Base-by-base conservation (phyloP, 1,140 invertebrate species). In the Megalopta genalis region DNA sequence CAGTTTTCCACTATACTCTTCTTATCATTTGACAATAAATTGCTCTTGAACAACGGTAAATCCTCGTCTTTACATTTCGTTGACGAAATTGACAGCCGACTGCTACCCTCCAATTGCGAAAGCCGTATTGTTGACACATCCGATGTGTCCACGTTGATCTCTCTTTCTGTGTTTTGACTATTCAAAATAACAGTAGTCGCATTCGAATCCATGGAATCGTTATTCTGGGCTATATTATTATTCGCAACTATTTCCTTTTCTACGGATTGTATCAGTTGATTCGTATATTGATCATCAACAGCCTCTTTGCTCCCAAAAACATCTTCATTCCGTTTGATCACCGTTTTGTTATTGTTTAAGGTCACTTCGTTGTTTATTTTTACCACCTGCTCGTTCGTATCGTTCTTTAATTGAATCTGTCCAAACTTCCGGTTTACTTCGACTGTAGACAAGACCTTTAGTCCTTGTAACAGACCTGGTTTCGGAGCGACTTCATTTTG, bases 401-500 rank as follows among this genome's bases (percentile, higher is more conserved):
- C 68, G 12, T 57, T 62, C 3, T 77, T 79, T 10, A 87, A 59
- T 54, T 84, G 66, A 64, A 87, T 49, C 60, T 88, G 82, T 14
- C 84, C 25, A 25, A 75, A 74, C 25, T 88, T 89, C 1, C 21
- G 52, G 71, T 87, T 89, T 21, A 89, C 81, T 59, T 89, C 84
- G 2, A 88, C 83, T 32, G 39, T 84, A 0, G 81, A 85, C 21
- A 89, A 82, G 23, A 86, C 39, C 67, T 75, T 89, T 23, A 89
- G 65, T 14, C 39, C n/a, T 16, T 64, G 12, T 39, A 46, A 7
- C 25, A 18, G 0, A 70, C 21, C 63, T 7, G 0, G 37, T 62
- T 62, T 76, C 16, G 3, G 49, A 66, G 8, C 57, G 62, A 23
- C 23, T 32, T 80, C 42, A 16, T 16, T 5, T 21, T 37, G 57